These are phyloP conservation scores for Thamnaconus septentrionalis DNA, from an alignment of 2,113 vertebrate genomes.

Conservation along the genomic window DNA sequence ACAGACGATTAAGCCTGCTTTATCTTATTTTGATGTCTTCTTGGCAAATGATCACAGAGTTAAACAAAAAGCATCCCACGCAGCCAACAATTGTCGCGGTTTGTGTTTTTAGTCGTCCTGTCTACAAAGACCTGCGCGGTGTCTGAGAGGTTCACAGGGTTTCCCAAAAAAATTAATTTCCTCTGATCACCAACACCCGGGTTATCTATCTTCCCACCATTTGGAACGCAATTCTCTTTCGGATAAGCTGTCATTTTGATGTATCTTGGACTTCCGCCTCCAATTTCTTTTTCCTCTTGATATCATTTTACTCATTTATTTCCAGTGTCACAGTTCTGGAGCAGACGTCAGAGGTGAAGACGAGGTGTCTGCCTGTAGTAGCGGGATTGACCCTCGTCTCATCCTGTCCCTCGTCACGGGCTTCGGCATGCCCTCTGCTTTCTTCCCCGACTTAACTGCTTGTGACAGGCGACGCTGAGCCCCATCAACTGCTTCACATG, in stretches of 20 bases:
- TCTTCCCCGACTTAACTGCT: slow-evolving; percentile 31
- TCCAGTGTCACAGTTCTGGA: not conserved
- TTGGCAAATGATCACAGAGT: slow-evolving; percentile 7
- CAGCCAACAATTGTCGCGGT: slow-evolving; percentile 7
- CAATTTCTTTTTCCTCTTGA: not conserved
- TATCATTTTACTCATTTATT: slow-evolving; percentile 12
- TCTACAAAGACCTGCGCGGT: not conserved
- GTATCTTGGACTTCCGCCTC: not conserved
- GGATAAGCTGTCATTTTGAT: slow-evolving; percentile 4
- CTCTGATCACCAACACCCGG: no score
- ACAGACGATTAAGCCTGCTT: not conserved
- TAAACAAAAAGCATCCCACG: not conserved
- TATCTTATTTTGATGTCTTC: slow-evolving; percentile 13
- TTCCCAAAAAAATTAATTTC: not conserved
- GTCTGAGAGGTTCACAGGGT: slow-evolving; percentile 1
- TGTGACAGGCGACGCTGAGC: slow-evolving; percentile 54
- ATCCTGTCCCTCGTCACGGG: slow-evolving; percentile 11
- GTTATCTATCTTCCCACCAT: not conserved
- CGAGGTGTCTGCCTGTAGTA: not conserved
- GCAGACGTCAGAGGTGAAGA: slow-evolving; percentile 3
- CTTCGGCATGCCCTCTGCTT: slow-evolving; percentile 21
- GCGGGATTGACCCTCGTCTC: slow-evolving; percentile 8
- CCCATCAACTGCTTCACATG: slow-evolving; percentile 47
- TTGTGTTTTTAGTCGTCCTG: not conserved
- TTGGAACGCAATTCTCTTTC: slow-evolving; percentile 7